phyloP scores from a whole-genome alignment of 2,888 invertebrate species.

The Cryptocephalus primarius region DNA sequence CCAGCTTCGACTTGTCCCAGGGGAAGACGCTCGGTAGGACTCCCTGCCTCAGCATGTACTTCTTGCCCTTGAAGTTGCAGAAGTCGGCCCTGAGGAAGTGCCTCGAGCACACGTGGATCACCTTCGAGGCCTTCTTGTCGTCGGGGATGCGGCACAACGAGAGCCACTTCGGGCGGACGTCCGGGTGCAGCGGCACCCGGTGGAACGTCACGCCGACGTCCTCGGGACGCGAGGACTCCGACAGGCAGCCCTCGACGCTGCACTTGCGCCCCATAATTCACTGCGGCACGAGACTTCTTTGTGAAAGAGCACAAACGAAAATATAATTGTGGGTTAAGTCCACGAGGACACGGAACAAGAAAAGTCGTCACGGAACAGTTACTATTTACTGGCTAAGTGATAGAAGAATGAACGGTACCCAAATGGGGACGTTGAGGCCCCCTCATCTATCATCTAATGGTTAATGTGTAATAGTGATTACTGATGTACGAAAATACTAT shows the following conservation, averaged over 20 bases:
- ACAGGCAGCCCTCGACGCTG: slow-evolving; percentile 50
- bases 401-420: too few relatives aligned
- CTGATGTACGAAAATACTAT: too few relatives aligned
- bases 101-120: slow-evolving; percentile 60
- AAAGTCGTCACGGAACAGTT: too few relatives aligned
- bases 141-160: slow-evolving; percentile 47
- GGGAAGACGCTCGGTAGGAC: slow-evolving; percentile 64
- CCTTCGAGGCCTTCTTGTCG: slow-evolving; percentile 44
- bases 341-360: too few relatives aligned
- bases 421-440: too few relatives aligned
- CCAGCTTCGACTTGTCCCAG: slow-evolving; percentile 40
- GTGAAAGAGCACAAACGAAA: too few relatives aligned
- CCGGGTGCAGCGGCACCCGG: slow-evolving; percentile 57
- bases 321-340: too few relatives aligned
- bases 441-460: too few relatives aligned
- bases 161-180: slow-evolving; percentile 52
- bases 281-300: too few relatives aligned
- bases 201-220: slow-evolving; percentile 65
- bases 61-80: slow-evolving; percentile 55
- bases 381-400: too few relatives aligned
- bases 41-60: slow-evolving; percentile 59
- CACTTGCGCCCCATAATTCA: slow-evolving; percentile 50
- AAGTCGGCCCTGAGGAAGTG: slow-evolving; percentile 67
- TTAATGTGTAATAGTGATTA: too few relatives aligned
- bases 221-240: slow-evolving; percentile 48